Evolutionary conservation across 2,888 invertebrate genomes (phyloP).

Genomic region (Chelonus formosanus): DNA sequence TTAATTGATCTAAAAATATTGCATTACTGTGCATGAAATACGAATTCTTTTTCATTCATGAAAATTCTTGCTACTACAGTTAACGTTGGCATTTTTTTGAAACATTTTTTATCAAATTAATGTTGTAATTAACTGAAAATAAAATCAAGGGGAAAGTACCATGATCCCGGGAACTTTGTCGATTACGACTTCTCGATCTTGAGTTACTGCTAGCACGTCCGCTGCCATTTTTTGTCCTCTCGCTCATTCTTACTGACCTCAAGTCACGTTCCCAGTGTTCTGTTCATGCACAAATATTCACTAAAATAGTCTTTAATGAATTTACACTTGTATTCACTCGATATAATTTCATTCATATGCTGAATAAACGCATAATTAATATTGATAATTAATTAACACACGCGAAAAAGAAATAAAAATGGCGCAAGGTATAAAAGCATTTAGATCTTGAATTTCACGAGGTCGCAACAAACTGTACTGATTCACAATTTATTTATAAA

Average conservation of each 20-base stretch:
- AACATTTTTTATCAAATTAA: background rate
- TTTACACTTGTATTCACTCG: background rate
- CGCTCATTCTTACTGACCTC: conserved; percentile 49
- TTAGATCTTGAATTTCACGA: conserved; percentile 28
- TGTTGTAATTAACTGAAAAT: conserved; percentile 13
- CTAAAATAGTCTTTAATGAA: background rate
- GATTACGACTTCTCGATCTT: conserved; percentile 58
- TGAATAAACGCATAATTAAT: background rate
- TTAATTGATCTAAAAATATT: no score
- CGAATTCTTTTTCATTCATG: background rate
- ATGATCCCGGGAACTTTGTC: conserved; percentile 57
- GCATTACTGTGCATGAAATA: no score
- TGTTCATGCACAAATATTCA: conserved; percentile 15
- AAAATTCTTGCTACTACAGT: background rate
- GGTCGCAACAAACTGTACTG: conserved; percentile 50
- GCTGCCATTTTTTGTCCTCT: conserved; percentile 51
- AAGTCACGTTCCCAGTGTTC: conserved; percentile 24
- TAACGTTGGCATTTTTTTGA: background rate
- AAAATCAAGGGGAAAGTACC: conserved; percentile 45
- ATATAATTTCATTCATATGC: conserved; percentile 1
- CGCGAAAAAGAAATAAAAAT: conserved; percentile 7
- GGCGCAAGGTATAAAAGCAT: conserved; percentile 10
- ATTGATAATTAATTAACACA: background rate
- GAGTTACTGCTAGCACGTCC: conserved; percentile 52
- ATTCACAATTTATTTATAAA: conserved; percentile 62